These are phyloP conservation scores for Mesoclemmys tuberculata DNA, from an alignment of 2,113 vertebrate genomes.

Conservation along the genomic window DNA sequence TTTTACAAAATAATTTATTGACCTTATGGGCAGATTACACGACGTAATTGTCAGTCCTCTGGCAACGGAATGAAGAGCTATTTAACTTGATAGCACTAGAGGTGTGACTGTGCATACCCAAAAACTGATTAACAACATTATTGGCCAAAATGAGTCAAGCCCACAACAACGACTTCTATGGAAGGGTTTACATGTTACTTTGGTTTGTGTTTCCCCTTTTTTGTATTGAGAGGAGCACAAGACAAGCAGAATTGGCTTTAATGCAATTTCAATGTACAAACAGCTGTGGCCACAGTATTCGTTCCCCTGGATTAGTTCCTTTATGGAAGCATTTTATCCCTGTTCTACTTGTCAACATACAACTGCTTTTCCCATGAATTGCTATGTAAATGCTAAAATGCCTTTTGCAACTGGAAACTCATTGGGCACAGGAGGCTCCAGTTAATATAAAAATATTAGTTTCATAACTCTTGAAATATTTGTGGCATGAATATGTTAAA, in stretches of 20 bases:
- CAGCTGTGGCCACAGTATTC: slow-evolving; percentile 29
- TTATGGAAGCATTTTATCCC: neutral
- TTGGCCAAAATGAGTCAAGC: neutral
- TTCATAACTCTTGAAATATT: slow-evolving; percentile 31
- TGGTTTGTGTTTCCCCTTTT: slow-evolving; percentile 50
- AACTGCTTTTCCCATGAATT: slow-evolving; percentile 54
- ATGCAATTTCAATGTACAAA: too few relatives aligned
- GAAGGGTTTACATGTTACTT: neutral
- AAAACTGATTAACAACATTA: neutral
- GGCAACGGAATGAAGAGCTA: slow-evolving; percentile 22
- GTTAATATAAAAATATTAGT: neutral
- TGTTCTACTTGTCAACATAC: neutral
- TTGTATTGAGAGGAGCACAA: slow-evolving; percentile 62
- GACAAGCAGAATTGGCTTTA: too few relatives aligned
- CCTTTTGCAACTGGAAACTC: slow-evolving; percentile 43
- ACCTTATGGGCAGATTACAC: neutral
- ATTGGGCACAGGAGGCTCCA: slow-evolving; percentile 31
- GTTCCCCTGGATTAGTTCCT: slow-evolving; percentile 62
- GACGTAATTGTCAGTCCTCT: slow-evolving; percentile 14
- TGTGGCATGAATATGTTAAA: neutral
- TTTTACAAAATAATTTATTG: neutral
- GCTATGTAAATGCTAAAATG: slow-evolving; percentile 53
- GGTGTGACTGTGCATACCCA: neutral
- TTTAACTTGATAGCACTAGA: slow-evolving; percentile 14
- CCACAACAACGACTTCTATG: neutral